Conservation (phyloP, 2,113 vertebrate species). For the Gopherus flavomarginatus region DNA sequence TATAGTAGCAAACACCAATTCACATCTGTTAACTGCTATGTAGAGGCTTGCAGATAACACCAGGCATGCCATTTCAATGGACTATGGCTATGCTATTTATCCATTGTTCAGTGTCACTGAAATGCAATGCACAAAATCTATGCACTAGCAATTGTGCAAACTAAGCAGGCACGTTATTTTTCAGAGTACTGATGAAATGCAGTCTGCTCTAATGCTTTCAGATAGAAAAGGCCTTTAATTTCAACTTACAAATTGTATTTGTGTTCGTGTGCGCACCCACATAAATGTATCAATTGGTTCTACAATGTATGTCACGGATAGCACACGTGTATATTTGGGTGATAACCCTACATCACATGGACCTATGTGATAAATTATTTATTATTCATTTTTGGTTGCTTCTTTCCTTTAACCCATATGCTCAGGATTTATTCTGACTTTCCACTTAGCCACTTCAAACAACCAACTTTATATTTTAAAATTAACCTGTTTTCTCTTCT, state of each 20-base stretch:
- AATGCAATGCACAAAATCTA: neutral
- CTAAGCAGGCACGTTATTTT: neutral
- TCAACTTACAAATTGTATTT: neutral
- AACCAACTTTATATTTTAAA: conserved; percentile 28
- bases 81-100: neutral
- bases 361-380: neutral
- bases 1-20: neutral
- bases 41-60: neutral
- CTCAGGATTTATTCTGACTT: conserved; percentile 34
- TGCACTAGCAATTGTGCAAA: neutral
- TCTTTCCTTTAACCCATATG: neutral
- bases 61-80: neutral
- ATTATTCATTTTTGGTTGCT: neutral
- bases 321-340: neutral
- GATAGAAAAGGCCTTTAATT: neutral
- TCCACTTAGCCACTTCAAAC: conserved; percentile 46
- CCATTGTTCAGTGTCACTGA: neutral
- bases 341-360: neutral
- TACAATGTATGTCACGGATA: neutral
- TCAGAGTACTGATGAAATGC: neutral
- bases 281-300: fast-evolving
- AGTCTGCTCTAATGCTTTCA: neutral
- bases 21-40: neutral
- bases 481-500: conserved; percentile 42
- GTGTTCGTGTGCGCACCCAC: neutral